Percentiles rank a stretch among this genome's conserved stretches.
Conservation (phyloP, 2,113 vertebrate genomes). For the Oryzias melastigma region DNA sequence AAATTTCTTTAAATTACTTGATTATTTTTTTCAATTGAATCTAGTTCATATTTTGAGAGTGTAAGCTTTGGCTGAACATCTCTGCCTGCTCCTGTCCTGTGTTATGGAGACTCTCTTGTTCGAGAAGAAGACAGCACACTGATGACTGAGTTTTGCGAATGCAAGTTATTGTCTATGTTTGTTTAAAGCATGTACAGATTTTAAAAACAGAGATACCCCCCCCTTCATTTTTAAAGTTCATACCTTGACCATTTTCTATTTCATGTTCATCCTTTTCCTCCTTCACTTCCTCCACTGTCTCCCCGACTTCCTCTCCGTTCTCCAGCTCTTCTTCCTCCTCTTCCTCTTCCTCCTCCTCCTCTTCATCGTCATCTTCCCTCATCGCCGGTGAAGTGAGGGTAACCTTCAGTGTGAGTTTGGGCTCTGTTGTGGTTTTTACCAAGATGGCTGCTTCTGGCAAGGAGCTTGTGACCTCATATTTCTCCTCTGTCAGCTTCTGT, state of each 20-base stretch:
- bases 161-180: no score
- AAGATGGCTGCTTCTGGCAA: conserved; percentile 90
- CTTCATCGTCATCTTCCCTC: conserved; percentile 72
- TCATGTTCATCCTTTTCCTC: conserved; percentile 42
- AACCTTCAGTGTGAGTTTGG: conserved; percentile 92
- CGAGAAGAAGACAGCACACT: conserved; percentile 7
- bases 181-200: neutral
- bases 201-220: conserved; percentile 6
- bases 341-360: conserved; percentile 53
- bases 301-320: conserved; percentile 23
- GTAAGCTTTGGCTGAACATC: neutral
- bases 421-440: conserved; percentile 87
- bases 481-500: conserved; percentile 97
- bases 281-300: conserved; percentile 24
- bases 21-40: no score
- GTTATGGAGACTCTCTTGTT: conserved; percentile 27
- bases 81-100: conserved; percentile 32
- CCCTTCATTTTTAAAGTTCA: conserved; percentile 20
- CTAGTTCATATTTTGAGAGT: no score
- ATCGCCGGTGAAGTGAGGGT: conserved; percentile 92
- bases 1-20: no score
- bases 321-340: conserved; percentile 19
- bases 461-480: conserved; percentile 89
- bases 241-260: conserved; percentile 60
- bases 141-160: neutral